phyloP scores from a whole-genome alignment of 2,888 invertebrate genomes.

The Aporophyla nigra region DNA sequence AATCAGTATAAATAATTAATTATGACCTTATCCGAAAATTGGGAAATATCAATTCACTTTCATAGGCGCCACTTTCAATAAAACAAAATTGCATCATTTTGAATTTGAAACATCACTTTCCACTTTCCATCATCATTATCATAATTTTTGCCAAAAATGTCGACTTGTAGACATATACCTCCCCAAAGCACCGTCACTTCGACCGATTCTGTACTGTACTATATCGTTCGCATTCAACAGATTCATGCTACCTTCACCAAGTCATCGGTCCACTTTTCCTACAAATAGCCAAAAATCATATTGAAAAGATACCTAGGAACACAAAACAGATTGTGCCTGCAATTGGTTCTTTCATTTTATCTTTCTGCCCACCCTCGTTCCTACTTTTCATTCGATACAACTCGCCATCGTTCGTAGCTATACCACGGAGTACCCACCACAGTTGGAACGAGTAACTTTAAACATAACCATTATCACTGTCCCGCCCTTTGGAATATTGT shows the following conservation, averaged over 20 bases:
- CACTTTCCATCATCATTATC: too few relatives aligned
- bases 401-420: slow-evolving; percentile 69
- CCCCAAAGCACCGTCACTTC: too few relatives aligned
- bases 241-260: too few relatives aligned
- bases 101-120: background rate
- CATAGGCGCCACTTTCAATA: background rate
- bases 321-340: background rate
- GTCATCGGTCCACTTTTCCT: too few relatives aligned
- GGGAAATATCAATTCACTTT: background rate
- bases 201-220: too few relatives aligned
- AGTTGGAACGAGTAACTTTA: slow-evolving; percentile 84
- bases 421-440: slow-evolving; percentile 75
- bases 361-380: slow-evolving; percentile 26
- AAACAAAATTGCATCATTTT: background rate
- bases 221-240: too few relatives aligned
- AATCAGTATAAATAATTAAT: background rate
- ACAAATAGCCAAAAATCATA: background rate
- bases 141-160: too few relatives aligned
- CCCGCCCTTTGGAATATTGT: slow-evolving; percentile 79
- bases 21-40: background rate
- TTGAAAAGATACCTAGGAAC: background rate
- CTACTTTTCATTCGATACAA: slow-evolving; percentile 71
- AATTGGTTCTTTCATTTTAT: background rate
- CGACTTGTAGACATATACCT: too few relatives aligned
- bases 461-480: slow-evolving; percentile 89